A percentile compares a stretch with the other conserved stretches of the same genome.
These are phyloP conservation scores for Autographa gamma DNA, from an alignment of 2,888 invertebrate species.

Conservation along the genomic window DNA sequence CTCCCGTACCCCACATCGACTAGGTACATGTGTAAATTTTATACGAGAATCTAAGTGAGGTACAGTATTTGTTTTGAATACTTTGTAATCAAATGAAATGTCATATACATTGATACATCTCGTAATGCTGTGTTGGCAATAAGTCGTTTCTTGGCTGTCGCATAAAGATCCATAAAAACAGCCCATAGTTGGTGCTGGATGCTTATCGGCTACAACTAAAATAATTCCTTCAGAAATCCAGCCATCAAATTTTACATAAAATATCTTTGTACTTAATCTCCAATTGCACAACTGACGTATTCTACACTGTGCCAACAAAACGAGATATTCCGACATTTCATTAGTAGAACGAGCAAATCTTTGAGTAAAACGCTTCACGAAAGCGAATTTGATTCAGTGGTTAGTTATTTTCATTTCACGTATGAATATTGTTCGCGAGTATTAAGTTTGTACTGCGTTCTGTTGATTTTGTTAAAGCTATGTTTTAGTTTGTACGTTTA, in stretches of 20 bases:
- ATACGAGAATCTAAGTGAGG: too few species aligned
- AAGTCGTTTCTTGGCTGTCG: too few species aligned
- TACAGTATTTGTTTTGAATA: too few species aligned
- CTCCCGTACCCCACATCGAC: too few species aligned
- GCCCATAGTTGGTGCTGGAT: too few species aligned
- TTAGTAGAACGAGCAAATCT: conserved; percentile 77
- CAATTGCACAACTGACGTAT: conserved; percentile 26
- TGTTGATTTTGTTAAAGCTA: conserved; percentile 22
- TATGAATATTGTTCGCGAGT: conserved; percentile 22
- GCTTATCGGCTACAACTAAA: background rate
- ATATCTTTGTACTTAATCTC: background rate
- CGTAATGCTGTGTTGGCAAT: too few species aligned
- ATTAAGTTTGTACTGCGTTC: conserved; percentile 6
- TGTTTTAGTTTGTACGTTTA: conserved; percentile 5
- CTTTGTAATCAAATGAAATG: too few species aligned
- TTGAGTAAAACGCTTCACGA: conserved; percentile 64
- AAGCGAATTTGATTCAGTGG: conserved; percentile 69
- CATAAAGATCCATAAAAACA: too few species aligned
- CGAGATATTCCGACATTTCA: conserved; percentile 73
- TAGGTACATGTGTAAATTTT: too few species aligned
- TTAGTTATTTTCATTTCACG: conserved; percentile 61
- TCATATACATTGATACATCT: too few species aligned
- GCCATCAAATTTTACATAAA: too few species aligned
- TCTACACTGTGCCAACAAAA: conserved; percentile 47
- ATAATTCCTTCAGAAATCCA: too few species aligned